These are phyloP conservation scores for Promerops cafer DNA, from an alignment of 2,113 vertebrate genomes.

Conservation along the genomic window DNA sequence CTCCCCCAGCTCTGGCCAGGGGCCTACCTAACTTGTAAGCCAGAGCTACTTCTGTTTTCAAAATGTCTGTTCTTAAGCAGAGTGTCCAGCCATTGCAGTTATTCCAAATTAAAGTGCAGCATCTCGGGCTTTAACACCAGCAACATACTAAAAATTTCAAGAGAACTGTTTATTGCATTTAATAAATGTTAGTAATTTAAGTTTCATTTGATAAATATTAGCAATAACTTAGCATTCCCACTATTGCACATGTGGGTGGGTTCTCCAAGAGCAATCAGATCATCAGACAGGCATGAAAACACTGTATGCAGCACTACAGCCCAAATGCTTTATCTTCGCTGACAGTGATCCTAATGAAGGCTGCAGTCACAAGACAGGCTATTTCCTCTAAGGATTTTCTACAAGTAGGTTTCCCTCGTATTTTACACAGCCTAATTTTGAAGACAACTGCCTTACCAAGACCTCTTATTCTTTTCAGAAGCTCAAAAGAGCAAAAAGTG, in stretches of 20 bases:
- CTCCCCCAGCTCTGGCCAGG: background rate
- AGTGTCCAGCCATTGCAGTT: background rate
- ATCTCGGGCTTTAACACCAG: background rate
- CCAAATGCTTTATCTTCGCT: background rate
- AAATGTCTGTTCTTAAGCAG: background rate
- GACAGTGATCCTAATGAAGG: background rate
- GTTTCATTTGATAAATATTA: background rate
- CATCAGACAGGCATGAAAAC: background rate
- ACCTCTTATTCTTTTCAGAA: background rate
- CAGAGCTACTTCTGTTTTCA: background rate
- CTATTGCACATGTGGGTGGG: background rate
- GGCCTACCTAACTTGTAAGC: background rate
- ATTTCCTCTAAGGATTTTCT: background rate
- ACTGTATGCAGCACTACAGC: fast-evolving
- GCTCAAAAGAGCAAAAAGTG: background rate
- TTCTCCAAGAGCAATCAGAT: background rate
- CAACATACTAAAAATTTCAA: background rate
- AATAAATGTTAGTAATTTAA: background rate
- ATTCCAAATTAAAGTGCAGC: background rate
- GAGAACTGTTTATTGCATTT: background rate
- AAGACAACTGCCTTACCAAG: background rate
- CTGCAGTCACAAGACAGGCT: background rate
- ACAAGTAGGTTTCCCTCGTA: background rate
- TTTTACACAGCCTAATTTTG: background rate
- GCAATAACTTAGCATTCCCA: background rate